Evolutionary conservation across 2,888 invertebrate species (phyloP).

Genomic region (Agrochola lota): DNA sequence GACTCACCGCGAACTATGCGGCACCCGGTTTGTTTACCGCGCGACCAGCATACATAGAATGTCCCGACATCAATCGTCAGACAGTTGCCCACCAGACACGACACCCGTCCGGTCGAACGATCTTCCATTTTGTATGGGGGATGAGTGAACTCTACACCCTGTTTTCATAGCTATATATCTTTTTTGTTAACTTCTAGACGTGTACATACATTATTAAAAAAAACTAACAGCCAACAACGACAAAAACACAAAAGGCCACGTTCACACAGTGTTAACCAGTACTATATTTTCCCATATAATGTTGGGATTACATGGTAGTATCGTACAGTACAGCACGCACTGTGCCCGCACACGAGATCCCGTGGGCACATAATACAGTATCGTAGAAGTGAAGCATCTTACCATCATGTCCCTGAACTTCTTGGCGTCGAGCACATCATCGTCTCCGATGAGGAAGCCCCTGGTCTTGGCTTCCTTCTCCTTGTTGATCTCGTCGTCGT

Average conservation of each 20-base stretch:
- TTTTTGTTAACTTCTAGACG: background rate
- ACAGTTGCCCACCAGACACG: too few species aligned
- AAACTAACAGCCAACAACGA: too few species aligned
- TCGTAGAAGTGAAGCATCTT: constrained; percentile 33
- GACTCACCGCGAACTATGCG: too few species aligned
- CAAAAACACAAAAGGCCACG: background rate
- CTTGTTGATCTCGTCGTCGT: constrained; percentile 97
- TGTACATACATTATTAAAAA: too few species aligned
- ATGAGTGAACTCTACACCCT: too few species aligned
- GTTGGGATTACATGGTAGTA: background rate
- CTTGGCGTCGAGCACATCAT: constrained; percentile 89
- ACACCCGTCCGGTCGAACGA: too few species aligned
- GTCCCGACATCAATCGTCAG: too few species aligned
- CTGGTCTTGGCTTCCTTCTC: constrained; percentile 89
- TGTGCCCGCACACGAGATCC: too few species aligned
- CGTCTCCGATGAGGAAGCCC: constrained; percentile 94
- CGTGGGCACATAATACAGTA: background rate
- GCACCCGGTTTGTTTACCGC: too few species aligned
- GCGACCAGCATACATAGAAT: too few species aligned
- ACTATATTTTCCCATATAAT: background rate
- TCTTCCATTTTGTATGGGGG: too few species aligned
- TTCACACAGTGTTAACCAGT: background rate
- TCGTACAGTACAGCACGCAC: background rate
- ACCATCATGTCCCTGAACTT: constrained; percentile 87
- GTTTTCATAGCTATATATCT: too few species aligned